Conservation (phyloP, 1,140 invertebrate species). For the Theocolax elegans region DNA sequence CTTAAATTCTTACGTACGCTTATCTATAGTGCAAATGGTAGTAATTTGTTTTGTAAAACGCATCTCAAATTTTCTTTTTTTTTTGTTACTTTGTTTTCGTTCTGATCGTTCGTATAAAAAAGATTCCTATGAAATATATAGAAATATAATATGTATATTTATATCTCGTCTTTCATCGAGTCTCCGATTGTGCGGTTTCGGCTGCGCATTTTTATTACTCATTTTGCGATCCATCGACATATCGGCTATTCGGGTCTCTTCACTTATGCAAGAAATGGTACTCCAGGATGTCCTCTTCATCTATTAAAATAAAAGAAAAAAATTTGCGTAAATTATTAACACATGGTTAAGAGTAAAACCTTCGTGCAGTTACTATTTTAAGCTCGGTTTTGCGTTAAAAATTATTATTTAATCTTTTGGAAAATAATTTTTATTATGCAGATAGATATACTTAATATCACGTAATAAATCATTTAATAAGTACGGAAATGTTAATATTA, state of each 20-base stretch:
- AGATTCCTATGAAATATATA: constrained; percentile 38
- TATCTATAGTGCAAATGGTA: constrained; percentile 46
- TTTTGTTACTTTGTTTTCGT: neutral
- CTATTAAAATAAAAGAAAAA: constrained; percentile 47
- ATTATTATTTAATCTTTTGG: no score
- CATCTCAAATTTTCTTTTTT: neutral
- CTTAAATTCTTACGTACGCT: constrained; percentile 47
- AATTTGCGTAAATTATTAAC: constrained; percentile 19
- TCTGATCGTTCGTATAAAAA: constrained; percentile 46
- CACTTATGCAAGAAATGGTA: constrained; percentile 63
- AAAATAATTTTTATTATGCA: no score
- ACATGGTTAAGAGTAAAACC: no score
- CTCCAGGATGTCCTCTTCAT: constrained; percentile 63
- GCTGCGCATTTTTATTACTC: neutral
- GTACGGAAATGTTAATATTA: no score
- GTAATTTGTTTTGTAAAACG: constrained; percentile 37
- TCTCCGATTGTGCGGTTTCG: neutral
- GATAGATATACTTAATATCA: no score
- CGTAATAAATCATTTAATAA: no score
- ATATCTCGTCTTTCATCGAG: constrained; percentile 14
- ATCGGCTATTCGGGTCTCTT: constrained; percentile 37
- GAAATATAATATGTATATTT: constrained; percentile 37
- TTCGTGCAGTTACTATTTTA: no score
- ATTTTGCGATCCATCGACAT: neutral
- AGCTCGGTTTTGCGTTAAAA: no score